A percentile compares a stretch with the other conserved stretches of the same genome.
These are phyloP conservation scores for Probosciger aterrimus DNA, from an alignment of 2,113 vertebrate genomes.

Conservation along the genomic window DNA sequence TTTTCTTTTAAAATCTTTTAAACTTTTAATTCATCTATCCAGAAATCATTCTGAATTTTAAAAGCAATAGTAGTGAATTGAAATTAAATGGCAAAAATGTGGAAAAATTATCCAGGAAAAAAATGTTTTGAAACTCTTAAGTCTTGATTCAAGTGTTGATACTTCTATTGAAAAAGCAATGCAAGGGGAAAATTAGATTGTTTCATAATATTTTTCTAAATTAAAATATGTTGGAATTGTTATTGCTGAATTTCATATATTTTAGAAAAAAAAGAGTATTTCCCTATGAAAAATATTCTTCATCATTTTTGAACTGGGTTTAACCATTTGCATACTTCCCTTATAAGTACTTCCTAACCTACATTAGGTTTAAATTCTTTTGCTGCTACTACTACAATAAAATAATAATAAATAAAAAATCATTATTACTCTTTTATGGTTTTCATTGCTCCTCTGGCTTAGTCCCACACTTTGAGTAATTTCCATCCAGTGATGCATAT, in stretches of 20 bases:
- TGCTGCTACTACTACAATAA: neutral
- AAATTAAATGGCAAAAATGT: neutral
- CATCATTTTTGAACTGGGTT: neutral
- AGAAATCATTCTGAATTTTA: neutral
- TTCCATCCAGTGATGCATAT: neutral
- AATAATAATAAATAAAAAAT: neutral
- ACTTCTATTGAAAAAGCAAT: neutral
- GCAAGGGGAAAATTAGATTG: neutral
- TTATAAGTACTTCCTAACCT: neutral
- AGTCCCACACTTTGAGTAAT: neutral
- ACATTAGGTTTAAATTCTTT: neutral
- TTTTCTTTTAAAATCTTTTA: neutral
- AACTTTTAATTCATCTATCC: neutral
- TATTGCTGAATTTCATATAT: neutral
- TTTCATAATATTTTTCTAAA: neutral
- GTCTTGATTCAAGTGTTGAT: neutral
- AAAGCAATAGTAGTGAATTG: neutral
- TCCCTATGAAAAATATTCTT: neutral
- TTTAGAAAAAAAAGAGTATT: neutral
- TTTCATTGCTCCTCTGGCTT: neutral
- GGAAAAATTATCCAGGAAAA: neutral
- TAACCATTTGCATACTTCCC: neutral
- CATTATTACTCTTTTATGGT: neutral
- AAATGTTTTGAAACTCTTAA: neutral
- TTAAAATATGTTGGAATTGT: neutral